Base-by-base conservation (phyloP, 2,113 vertebrate genomes). In the Nannospalax galili region DNA sequence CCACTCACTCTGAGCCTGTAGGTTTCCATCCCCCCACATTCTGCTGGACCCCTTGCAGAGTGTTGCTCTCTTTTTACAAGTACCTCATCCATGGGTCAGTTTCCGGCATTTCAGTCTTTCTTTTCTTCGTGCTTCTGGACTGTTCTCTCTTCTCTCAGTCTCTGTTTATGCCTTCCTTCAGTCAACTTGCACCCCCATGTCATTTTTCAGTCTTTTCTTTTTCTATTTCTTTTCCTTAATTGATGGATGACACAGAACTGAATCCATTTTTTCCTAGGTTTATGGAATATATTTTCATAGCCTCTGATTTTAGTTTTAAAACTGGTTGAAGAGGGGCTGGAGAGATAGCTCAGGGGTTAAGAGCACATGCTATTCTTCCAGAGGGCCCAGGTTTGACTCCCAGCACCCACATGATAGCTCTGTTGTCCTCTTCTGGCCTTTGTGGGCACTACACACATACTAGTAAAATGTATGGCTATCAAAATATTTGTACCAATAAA, bases 291-390 rank as follows among this genome's bases (percentile, higher is more conserved):
- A 48, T 45, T 84, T 94, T 75, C 48, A 35, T 28, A 62, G 82
- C 65, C 65, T 90, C 88, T 81, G 72, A 56, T 81, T 58, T 96
- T 96, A 65, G 64, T 74, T 92, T 77, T n/a, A n/a, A n/a, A n/a
- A n/a, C n/a, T n/a, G n/a, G n/a, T n/a, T n/a, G n/a, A n/a, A n/a
- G n/a, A n/a, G n/a, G n/a, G n/a, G n/a, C n/a, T n/a, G n/a, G n/a
- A n/a, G n/a, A n/a, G n/a, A n/a, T n/a, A n/a, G n/a, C n/a, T n/a
- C n/a, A n/a, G n/a, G n/a, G n/a, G n/a, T n/a, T n/a, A n/a, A n/a
- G n/a, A n/a, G n/a, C n/a, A n/a, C n/a, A n/a, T n/a, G n/a, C n/a
- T n/a, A n/a, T n/a, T n/a, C n/a, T n/a, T n/a, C n/a, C n/a, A n/a
- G n/a, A n/a, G n/a, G n/a, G n/a, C n/a, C n/a, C n/a, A n/a, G n/a